A percentile compares a stretch with the other conserved stretches of the same genome.
Conservation (phyloP, 2,888 invertebrate genomes). For the Dolomedes plantarius region DNA sequence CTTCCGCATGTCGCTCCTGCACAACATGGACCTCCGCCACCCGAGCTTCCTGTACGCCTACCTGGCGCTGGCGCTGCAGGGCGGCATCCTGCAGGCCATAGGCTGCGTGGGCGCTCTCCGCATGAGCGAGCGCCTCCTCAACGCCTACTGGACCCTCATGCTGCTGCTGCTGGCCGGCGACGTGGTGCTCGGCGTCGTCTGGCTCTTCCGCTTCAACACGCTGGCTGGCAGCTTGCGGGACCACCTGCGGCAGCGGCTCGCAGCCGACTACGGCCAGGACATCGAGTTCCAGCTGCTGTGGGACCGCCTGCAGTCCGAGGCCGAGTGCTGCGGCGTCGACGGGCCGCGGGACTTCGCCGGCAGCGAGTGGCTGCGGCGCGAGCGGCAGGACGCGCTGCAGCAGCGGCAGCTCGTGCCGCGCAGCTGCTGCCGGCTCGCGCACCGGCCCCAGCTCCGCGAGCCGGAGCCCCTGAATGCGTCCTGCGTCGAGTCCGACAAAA, state of each 20-base stretch:
- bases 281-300: constrained; percentile 80
- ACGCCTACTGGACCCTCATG: constrained; percentile 89
- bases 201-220: constrained; percentile 87
- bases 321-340: constrained; percentile 85
- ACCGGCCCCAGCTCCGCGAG: constrained; percentile 78
- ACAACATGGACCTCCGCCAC: constrained; percentile 80
- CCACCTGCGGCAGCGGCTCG: constrained; percentile 81
- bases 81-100: constrained; percentile 77
- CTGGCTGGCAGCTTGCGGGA: constrained; percentile 86
- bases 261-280: constrained; percentile 85
- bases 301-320: constrained; percentile 81
- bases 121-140: constrained; percentile 87
- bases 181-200: constrained; percentile 88
- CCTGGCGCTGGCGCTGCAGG: constrained; percentile 86
- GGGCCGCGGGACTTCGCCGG: constrained; percentile 79
- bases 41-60: constrained; percentile 90
- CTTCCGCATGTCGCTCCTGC: constrained; percentile 75
- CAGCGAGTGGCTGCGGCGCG: constrained; percentile 65
- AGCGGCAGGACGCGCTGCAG: constrained; percentile 40
- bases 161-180: constrained; percentile 88
- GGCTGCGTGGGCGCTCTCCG: constrained; percentile 89
- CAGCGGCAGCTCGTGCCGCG: constrained; percentile 69
- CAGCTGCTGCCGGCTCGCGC: constrained; percentile 76
- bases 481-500: constrained; percentile 67
- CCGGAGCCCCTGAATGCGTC: constrained; percentile 45